A percentile compares a stretch with the other conserved stretches of the same genome.
These are phyloP conservation scores for Drosophila leonis DNA, from an alignment of 2,888 invertebrate species.

Conservation along the genomic window DNA sequence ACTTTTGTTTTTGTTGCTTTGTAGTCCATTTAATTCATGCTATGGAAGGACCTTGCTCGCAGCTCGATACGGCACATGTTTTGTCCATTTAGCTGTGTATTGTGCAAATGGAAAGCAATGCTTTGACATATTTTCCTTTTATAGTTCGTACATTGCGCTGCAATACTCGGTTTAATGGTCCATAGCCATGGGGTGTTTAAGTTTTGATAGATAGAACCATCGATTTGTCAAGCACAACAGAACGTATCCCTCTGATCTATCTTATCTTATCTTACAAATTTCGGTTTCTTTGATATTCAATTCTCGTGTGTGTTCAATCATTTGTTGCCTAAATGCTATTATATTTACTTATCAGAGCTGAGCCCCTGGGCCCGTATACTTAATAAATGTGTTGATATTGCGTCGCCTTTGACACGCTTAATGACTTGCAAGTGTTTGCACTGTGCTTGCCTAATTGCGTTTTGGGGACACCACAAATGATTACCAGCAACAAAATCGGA, in stretches of 20 bases:
- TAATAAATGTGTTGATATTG: slow-evolving; percentile 61
- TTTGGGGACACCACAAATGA: slow-evolving; percentile 43
- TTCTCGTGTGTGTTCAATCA: background rate
- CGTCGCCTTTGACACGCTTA: slow-evolving; percentile 75
- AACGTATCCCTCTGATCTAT: background rate
- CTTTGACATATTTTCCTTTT: slow-evolving; percentile 77
- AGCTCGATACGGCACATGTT: slow-evolving; percentile 67
- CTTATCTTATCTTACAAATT: background rate
- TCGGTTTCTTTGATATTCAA: background rate
- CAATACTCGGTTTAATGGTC: slow-evolving; percentile 13
- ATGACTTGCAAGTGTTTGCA: slow-evolving; percentile 77
- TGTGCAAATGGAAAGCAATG: slow-evolving; percentile 61
- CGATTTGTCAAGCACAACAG: slow-evolving; percentile 1
- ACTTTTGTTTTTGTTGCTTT: slow-evolving; percentile 60
- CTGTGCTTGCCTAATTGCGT: slow-evolving; percentile 69
- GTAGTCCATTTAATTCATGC: slow-evolving; percentile 78
- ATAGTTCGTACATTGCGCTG: slow-evolving; percentile 23
- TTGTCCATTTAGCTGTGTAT: slow-evolving; percentile 63
- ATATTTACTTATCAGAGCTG: slow-evolving; percentile 18
- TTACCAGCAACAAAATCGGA: slow-evolving; percentile 24
- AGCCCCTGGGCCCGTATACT: slow-evolving; percentile 56
- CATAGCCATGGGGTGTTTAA: slow-evolving; percentile 14
- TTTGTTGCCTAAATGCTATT: slow-evolving; percentile 9
- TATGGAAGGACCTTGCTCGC: slow-evolving; percentile 58
- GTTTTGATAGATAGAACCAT: background rate